Conservation (phyloP, 1,140 invertebrate genomes). For the Procambarus virginalis region DNA sequence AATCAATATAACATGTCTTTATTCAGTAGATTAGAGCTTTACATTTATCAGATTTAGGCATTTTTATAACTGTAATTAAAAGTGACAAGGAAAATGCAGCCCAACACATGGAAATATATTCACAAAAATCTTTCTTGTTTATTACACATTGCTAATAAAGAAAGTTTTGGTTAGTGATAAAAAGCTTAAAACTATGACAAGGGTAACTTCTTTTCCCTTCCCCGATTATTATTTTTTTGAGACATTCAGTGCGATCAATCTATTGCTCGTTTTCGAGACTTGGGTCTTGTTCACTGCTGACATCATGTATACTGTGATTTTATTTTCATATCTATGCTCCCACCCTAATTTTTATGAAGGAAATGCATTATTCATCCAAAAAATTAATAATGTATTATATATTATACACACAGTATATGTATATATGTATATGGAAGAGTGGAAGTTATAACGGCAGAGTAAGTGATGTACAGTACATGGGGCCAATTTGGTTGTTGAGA, state of each 20-base stretch:
- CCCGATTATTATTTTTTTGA: neutral
- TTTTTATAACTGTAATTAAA: constrained; percentile 14
- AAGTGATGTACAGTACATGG: constrained; percentile 1
- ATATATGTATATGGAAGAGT: neutral
- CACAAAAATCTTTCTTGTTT: constrained; percentile 10
- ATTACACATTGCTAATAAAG: constrained; percentile 23
- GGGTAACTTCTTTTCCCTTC: neutral
- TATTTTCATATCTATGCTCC: constrained; percentile 32
- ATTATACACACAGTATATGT: no score
- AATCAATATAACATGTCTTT: constrained; percentile 8
- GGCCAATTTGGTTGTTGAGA: constrained; percentile 44
- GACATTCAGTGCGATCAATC: neutral
- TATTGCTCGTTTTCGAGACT: constrained; percentile 13
- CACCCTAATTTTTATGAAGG: constrained; percentile 33
- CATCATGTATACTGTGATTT: constrained; percentile 16
- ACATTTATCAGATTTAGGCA: neutral
- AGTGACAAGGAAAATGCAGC: constrained; percentile 40
- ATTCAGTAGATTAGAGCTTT: constrained; percentile 3
- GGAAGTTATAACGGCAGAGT: neutral
- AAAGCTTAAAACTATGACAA: constrained; percentile 1
- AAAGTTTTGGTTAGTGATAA: constrained; percentile 32
- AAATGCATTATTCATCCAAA: constrained; percentile 42
- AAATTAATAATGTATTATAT: constrained; percentile 11
- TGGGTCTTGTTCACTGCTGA: constrained; percentile 18
- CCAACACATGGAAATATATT: constrained; percentile 29